These are phyloP conservation scores for Dunckerocampus dactyliophorus DNA, from an alignment of 2,113 vertebrate genomes.

Conservation along the genomic window DNA sequence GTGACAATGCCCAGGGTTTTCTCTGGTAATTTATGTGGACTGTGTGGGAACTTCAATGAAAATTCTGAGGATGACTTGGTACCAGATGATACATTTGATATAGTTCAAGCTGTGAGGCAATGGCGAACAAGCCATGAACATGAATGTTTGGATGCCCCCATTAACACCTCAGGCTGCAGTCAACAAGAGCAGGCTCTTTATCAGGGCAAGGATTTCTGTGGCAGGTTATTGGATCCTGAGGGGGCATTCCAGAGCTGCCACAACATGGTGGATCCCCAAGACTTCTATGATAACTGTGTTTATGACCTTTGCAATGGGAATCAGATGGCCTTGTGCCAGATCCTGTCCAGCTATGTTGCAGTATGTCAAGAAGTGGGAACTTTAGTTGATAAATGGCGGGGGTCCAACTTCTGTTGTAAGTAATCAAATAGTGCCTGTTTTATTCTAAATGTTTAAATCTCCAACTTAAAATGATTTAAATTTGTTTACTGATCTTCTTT, in stretches of 20 bases:
- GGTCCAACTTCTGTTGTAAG: conserved; percentile 41
- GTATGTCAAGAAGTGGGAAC: conserved; percentile 42
- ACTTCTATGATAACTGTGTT: conserved; percentile 51
- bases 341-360: conserved; percentile 42
- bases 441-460: not conserved
- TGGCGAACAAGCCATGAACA: conserved; percentile 16
- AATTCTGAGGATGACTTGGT: conserved; percentile 28
- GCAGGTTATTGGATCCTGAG: conserved; percentile 23
- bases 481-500: not conserved
- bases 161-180: conserved; percentile 1
- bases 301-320: conserved; percentile 45
- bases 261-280: conserved; percentile 27
- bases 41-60: conserved; percentile 55
- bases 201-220: conserved; percentile 27
- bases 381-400: conserved; percentile 45
- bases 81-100: not conserved
- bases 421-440: not conserved
- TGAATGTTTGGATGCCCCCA: conserved; percentile 23
- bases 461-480: not conserved
- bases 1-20: conserved; percentile 29
- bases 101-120: conserved; percentile 13
- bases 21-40: conserved; percentile 38
- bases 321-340: conserved; percentile 28
- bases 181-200: conserved; percentile 20
- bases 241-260: conserved; percentile 53